These are phyloP conservation scores for Tenodera sinensis DNA, from an alignment of 2,888 invertebrate genomes.

Conservation along the genomic window DNA sequence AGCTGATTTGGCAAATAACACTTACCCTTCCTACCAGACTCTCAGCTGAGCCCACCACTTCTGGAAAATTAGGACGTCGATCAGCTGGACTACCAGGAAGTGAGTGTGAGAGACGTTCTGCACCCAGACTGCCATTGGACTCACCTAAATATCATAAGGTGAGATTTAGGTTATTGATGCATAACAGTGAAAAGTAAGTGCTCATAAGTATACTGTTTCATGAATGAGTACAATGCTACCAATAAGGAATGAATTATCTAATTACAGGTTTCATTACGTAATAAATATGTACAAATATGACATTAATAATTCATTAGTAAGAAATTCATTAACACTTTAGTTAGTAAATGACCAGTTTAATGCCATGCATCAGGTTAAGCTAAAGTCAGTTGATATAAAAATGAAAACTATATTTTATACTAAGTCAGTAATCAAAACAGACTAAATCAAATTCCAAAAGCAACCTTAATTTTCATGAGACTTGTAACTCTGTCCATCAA, in stretches of 20 bases:
- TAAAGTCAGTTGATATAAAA: too few relatives aligned
- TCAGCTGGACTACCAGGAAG: conserved; percentile 68
- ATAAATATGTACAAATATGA: neutral
- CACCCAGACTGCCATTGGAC: conserved; percentile 55
- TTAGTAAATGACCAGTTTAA: neutral
- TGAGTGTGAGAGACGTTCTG: conserved; percentile 62
- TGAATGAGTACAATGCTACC: neutral
- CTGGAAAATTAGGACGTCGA: conserved; percentile 63
- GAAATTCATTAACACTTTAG: neutral
- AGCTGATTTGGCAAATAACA: neutral
- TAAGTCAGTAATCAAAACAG: too few relatives aligned
- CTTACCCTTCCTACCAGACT: conserved; percentile 87
- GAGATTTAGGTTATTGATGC: neutral
- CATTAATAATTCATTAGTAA: neutral
- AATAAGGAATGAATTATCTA: neutral
- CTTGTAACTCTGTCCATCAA: too few relatives aligned
- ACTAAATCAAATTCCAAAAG: too few relatives aligned
- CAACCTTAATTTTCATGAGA: too few relatives aligned
- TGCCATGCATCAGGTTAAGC: neutral
- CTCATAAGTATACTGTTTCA: neutral
- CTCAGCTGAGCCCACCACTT: conserved; percentile 90
- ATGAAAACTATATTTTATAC: too few relatives aligned
- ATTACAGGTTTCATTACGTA: neutral
- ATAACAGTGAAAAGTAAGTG: conserved; percentile 39
- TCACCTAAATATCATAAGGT: conserved; percentile 43